Evolutionary conservation across 2,888 invertebrate genomes (phyloP).

Genomic region (Andrena praecox): DNA sequence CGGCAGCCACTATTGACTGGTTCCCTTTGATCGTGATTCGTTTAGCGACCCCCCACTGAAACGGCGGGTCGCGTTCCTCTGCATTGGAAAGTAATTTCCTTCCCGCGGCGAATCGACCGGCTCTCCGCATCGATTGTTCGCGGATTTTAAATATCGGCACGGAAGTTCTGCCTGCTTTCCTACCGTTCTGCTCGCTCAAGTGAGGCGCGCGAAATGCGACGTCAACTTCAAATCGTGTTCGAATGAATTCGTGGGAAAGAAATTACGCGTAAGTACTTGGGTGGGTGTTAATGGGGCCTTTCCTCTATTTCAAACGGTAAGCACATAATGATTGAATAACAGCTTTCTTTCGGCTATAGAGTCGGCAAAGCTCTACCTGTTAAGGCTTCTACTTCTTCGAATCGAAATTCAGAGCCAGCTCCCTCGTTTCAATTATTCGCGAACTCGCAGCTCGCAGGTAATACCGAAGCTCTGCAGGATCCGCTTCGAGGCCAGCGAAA

Average conservation of each 20-base stretch:
- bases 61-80: conserved; percentile 7
- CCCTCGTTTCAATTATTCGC: background rate
- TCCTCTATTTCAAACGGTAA: too few species aligned
- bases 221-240: too few species aligned
- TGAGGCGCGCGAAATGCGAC: too few species aligned
- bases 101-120: conserved; percentile 9
- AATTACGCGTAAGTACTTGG: too few species aligned
- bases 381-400: background rate
- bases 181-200: background rate
- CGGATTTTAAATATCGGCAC: conserved; percentile 12
- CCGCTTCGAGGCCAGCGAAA: background rate
- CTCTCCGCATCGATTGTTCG: background rate
- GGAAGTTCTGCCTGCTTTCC: background rate
- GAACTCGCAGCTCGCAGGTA: background rate
- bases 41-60: conserved; percentile 24
- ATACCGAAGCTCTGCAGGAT: background rate
- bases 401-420: background rate
- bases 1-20: conserved; percentile 19
- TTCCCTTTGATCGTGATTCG: conserved; percentile 61
- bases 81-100: conserved; percentile 51
- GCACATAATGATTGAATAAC: too few species aligned
- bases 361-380: background rate
- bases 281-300: too few species aligned
- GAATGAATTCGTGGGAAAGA: too few species aligned
- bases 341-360: too few species aligned